phyloP scores from a whole-genome alignment of 2,888 invertebrate genomes.

The Temnothorax unifasciatus region DNA sequence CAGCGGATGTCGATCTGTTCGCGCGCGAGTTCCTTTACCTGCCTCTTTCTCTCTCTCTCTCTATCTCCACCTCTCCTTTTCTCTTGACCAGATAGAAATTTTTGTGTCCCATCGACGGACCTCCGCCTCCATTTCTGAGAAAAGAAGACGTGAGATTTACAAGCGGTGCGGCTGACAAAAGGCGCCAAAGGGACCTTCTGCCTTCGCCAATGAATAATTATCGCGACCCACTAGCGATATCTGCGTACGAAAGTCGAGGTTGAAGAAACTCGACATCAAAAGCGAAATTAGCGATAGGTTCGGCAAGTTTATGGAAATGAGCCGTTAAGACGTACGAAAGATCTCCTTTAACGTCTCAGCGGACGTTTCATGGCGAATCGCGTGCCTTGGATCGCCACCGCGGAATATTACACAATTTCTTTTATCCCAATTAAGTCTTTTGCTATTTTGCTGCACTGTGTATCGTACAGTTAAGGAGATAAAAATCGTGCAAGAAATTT shows the following conservation, averaged over 20 bases:
- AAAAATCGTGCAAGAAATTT: background rate
- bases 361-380: background rate
- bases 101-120: constrained; percentile 50
- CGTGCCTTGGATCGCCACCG: background rate
- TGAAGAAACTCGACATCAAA: constrained; percentile 42
- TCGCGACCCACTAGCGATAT: constrained; percentile 30
- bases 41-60: constrained; percentile 47
- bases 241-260: constrained; percentile 16
- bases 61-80: background rate
- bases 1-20: constrained; percentile 52
- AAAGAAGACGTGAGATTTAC: constrained; percentile 51
- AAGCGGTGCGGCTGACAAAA: constrained; percentile 48
- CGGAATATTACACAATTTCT: background rate
- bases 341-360: constrained; percentile 3
- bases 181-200: constrained; percentile 44
- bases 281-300: constrained; percentile 43
- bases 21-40: constrained; percentile 45
- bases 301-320: constrained; percentile 47
- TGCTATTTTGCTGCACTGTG: background rate
- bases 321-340: background rate
- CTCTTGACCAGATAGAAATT: constrained; percentile 55
- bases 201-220: constrained; percentile 51
- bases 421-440: background rate
- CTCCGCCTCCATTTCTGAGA: constrained; percentile 25
- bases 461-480: background rate